phyloP scores from a whole-genome alignment of 2,113 vertebrate species.

The Paradoxurus hermaphroditus region DNA sequence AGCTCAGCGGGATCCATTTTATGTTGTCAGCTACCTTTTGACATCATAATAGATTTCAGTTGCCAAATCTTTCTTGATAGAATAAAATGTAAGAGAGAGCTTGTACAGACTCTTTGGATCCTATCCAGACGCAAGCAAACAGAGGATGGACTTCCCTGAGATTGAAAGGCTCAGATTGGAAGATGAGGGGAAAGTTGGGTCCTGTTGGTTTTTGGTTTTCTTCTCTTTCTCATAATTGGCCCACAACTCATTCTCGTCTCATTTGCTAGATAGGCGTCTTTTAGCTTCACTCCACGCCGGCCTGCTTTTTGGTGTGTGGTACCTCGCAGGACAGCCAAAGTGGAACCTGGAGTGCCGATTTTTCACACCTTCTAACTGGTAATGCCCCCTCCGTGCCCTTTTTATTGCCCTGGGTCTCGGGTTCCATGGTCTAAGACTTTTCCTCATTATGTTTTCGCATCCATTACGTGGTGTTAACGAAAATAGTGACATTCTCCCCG shows the following conservation, averaged over 20 bases:
- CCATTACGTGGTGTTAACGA: background rate
- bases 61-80: slow-evolving; percentile 79
- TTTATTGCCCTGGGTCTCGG: background rate
- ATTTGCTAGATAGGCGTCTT: background rate
- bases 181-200: rapidly evolving
- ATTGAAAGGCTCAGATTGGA: background rate
- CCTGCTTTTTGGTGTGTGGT: background rate
- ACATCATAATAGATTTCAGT: slow-evolving; percentile 87
- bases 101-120: slow-evolving; percentile 64
- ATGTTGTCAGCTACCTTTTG: slow-evolving; percentile 87
- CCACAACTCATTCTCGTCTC: background rate
- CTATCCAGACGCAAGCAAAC: slow-evolving; percentile 56
- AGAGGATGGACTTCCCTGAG: background rate
- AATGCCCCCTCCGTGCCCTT: background rate
- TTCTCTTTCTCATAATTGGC: background rate
- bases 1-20: slow-evolving; percentile 82
- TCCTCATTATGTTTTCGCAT: background rate
- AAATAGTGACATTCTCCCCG: background rate
- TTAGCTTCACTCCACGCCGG: background rate
- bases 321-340: background rate
- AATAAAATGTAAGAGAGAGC: slow-evolving; percentile 61
- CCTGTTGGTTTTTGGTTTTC: background rate
- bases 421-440: background rate
- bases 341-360: background rate
- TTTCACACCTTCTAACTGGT: background rate